Conservation (phyloP, 2,888 invertebrate species). For the Heliothis peltigera region DNA sequence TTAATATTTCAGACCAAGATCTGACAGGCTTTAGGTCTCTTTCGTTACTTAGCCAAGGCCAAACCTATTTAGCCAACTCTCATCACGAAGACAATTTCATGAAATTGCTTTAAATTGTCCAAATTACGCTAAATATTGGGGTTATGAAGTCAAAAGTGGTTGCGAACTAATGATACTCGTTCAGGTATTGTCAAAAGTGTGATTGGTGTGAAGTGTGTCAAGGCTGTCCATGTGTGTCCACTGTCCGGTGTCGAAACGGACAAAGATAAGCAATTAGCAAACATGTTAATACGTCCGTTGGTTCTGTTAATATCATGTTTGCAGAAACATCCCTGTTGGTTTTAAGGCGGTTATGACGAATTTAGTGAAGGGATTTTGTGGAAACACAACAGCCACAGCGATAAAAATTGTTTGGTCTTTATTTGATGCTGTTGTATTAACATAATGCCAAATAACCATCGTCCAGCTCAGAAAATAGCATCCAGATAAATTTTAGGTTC, state of each 20-base stretch:
- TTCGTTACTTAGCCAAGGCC: background rate
- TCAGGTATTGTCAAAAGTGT: constrained; percentile 40
- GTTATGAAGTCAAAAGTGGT: constrained; percentile 2
- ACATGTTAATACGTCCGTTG: constrained; percentile 40
- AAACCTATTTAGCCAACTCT: background rate
- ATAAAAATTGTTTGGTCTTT: no score
- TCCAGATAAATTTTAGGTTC: no score
- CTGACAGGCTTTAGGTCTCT: background rate
- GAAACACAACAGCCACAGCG: background rate
- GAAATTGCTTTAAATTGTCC: constrained; percentile 20
- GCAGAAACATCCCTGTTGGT: constrained; percentile 15
- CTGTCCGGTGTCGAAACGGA: constrained; percentile 48
- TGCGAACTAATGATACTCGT: constrained; percentile 23
- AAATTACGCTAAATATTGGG: constrained; percentile 10
- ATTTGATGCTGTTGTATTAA: no score
- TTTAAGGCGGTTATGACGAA: background rate
- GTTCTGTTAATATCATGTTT: constrained; percentile 34
- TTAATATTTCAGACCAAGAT: background rate
- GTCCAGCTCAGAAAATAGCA: no score
- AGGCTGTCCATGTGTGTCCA: constrained; percentile 28
- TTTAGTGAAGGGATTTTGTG: constrained; percentile 1
- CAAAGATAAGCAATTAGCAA: constrained; percentile 47
- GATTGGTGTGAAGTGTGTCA: constrained; percentile 52
- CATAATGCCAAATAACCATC: no score
- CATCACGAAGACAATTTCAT: background rate